Base-by-base conservation (phyloP, 2,113 vertebrate species). In the Rhinolophus ferrumequinum region DNA sequence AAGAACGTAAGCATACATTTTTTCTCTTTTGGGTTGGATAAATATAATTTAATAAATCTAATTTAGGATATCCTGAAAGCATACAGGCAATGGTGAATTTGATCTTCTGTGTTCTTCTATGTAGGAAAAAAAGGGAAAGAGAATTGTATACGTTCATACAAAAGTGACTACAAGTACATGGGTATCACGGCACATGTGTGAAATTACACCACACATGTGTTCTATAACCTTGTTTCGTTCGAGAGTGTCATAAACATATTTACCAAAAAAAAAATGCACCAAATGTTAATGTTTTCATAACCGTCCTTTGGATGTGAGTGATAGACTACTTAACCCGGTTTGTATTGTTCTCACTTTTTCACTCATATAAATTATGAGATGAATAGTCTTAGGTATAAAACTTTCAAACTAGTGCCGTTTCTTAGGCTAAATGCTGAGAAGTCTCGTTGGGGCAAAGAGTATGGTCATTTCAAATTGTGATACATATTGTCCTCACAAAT, bases 221-320 rank as follows among this genome's bases (percentile, higher is more conserved):
- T 44, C 15, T 38, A 22, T 62, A 38, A 33, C 26, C 21, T 47
- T 3, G 1, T 56, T 33, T 92, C 9, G 1, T 47, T 62, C 41
- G 12, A 0, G 0, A 3, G 16, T 21, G 30, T 69, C 26, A 35
- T 2, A n/a, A 19, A 93, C 3, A 30, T 14, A 19, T 5, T 8
- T 28, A 19, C 35, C 35, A 15, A 7, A 50, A 41, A 50, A 41
- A 79, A 64, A 64, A 62, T 28, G 33, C 16, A 33, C 47, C 7
- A 3, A 1, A 8, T 52, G 19, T 50, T 58, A 28, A 66, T 87
- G 56, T 89, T 84, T 5, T 13, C 47, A 2, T 76, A 6, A 11
- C n/a, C 41, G 79, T 30, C n/a, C 16, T 77, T 72, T 69, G 33
- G 14, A n/a, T 11, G 0, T 67, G 47, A 67, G 41, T 90, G 69